phyloP scores from a whole-genome alignment of 2,797 vertebrate genomes.

The Enteromius thamalakanensis region DNA sequence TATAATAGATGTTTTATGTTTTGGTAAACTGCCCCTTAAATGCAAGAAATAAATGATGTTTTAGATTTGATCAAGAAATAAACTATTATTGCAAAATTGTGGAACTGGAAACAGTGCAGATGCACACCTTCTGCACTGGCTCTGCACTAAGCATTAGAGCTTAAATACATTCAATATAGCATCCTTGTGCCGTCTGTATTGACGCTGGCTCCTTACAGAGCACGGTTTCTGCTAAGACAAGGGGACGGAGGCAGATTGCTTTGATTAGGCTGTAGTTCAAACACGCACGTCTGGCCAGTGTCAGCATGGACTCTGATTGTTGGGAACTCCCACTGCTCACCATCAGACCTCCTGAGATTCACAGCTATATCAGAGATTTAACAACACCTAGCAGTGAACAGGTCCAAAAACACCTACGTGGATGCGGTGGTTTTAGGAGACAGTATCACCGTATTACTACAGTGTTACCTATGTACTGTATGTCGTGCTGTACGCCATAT shows the following conservation, averaged over 20 bases:
- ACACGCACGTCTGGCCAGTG: constrained; percentile 48
- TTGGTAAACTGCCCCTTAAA: neutral
- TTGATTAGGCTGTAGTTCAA: constrained; percentile 60
- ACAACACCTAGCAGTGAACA: constrained; percentile 26
- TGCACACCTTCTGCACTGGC: neutral
- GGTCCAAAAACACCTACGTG: constrained; percentile 2
- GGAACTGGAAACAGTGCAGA: neutral
- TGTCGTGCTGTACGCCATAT: neutral
- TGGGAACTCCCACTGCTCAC: constrained; percentile 36
- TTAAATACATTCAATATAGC: neutral
- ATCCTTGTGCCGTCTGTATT: constrained; percentile 43
- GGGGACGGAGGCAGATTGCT: constrained; percentile 60
- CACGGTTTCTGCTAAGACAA: constrained; percentile 55
- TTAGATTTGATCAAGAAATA: neutral
- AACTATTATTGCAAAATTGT: neutral
- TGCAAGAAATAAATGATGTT: neutral
- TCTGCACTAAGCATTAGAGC: neutral
- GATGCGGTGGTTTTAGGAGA: constrained; percentile 19
- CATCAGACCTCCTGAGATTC: constrained; percentile 41
- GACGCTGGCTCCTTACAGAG: constrained; percentile 45
- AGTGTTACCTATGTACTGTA: neutral
- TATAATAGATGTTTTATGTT: neutral
- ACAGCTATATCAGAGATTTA: constrained; percentile 39
- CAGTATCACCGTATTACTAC: neutral
- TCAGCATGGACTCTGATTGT: constrained; percentile 45